Percentiles rank a stretch among this genome's conserved stretches.
Evolutionary conservation across 1,140 invertebrate genomes (phyloP).

Genomic region (Pemphigus obesinymphae): DNA sequence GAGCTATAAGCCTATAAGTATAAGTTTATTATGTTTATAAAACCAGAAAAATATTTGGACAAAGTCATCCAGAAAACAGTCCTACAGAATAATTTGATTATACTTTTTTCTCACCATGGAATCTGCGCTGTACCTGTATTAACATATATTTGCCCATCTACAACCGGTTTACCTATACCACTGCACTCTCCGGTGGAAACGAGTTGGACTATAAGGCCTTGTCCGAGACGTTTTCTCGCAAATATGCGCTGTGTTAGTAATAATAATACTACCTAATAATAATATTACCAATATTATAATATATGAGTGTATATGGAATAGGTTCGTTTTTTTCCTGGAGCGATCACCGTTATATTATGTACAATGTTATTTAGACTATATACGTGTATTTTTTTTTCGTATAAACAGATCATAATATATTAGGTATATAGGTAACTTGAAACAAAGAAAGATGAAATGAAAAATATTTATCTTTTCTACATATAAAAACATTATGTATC

Average conservation of each 20-base stretch:
- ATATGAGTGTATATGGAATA: neutral
- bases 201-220: neutral
- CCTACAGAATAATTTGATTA: neutral
- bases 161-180: neutral
- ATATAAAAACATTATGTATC: too few species aligned
- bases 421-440: too few species aligned
- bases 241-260: neutral
- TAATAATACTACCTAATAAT: neutral
- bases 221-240: neutral
- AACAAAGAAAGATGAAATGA: too few species aligned
- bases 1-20: too few species aligned
- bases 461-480: too few species aligned
- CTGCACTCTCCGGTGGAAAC: neutral
- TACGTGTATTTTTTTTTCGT: too few species aligned
- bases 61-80: neutral
- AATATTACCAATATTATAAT: neutral
- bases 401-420: too few species aligned
- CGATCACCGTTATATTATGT: neutral
- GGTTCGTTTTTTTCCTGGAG: neutral
- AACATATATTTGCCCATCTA: neutral
- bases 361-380: neutral
- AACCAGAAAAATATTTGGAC: constrained; percentile 1
- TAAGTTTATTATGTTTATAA: too few species aligned
- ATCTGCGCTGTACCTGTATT: neutral
- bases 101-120: neutral